phyloP scores from a whole-genome alignment of 2,797 vertebrate genomes.

The Rhincodon typus region DNA sequence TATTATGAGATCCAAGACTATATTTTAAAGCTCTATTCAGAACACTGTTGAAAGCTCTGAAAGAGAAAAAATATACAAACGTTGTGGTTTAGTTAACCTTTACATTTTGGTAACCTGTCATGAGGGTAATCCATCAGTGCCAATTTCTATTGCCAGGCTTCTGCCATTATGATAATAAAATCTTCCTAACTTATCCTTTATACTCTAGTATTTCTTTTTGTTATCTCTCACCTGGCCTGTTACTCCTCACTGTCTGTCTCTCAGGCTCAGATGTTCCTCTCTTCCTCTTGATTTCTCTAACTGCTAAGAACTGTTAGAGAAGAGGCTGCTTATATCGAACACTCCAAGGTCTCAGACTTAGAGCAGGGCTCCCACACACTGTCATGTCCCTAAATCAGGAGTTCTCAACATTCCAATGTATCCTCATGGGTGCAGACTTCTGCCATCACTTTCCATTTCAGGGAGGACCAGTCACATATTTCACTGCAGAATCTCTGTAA shows the following conservation, averaged over 20 bases:
- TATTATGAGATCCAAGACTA: not conserved
- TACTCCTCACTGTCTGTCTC: not conserved
- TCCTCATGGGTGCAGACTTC: not conserved
- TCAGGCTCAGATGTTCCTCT: no score
- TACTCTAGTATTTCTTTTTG: not conserved
- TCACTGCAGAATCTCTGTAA: not conserved
- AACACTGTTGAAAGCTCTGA: not conserved
- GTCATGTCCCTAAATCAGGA: not conserved
- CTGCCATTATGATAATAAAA: not conserved
- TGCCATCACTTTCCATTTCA: not conserved
- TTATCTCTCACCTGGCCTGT: not conserved
- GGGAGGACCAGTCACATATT: not conserved
- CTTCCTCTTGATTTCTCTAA: not conserved
- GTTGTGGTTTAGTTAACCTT: not conserved
- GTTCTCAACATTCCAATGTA: not conserved
- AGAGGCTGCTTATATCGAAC: not conserved
- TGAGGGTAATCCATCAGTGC: not conserved
- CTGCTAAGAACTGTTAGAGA: not conserved
- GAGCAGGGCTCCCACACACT: not conserved
- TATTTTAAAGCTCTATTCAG: not conserved
- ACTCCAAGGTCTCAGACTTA: not conserved
- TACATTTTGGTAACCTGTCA: slow-evolving; percentile 13
- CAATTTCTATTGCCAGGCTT: not conserved
- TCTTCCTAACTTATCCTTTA: not conserved
- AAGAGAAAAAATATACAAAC: no score